A percentile compares a stretch with the other conserved stretches of the same genome.
These are phyloP conservation scores for Haliclona indistincta DNA, from an alignment of 37 sponge, comb jelly and placozoan species.

Conservation along the genomic window DNA sequence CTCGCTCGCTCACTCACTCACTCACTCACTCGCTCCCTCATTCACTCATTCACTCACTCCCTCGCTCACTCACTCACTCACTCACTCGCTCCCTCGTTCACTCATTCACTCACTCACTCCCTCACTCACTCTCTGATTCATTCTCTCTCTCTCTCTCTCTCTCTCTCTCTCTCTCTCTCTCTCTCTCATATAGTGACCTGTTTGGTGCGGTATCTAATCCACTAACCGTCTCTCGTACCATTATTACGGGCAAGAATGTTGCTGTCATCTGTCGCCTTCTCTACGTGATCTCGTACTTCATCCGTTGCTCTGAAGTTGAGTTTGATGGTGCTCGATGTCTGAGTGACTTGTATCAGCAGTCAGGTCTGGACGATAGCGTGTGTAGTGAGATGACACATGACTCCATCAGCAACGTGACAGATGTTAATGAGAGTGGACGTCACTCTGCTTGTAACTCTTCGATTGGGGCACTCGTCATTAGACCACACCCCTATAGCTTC, in stretches of 20 bases:
- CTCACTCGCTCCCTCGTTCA: background rate
- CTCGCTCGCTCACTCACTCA: background rate
- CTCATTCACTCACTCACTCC: background rate
- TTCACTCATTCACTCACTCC: background rate
- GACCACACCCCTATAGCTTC: conserved; percentile 59
- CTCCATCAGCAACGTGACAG: conserved; percentile 18
- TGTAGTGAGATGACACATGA: conserved; percentile 20
- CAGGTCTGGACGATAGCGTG: background rate
- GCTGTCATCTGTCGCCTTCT: conserved; percentile 51
- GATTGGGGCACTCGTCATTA: background rate
- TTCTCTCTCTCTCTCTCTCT: background rate
- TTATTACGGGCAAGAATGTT: conserved; percentile 51
- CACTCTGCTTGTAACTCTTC: background rate
- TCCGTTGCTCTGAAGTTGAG: conserved; percentile 70
- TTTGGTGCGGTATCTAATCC: conserved; percentile 65
- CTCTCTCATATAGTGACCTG: conserved; percentile 45
- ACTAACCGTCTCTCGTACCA: conserved; percentile 63
- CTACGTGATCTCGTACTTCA: conserved; percentile 81
- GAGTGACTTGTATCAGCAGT: background rate
- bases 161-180: background rate
- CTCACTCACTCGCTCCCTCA: background rate
- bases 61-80: background rate
- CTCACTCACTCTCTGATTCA: background rate
- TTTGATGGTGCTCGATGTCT: background rate
- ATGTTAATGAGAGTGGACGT: conserved; percentile 28